A percentile compares a stretch with the other conserved stretches of the same genome.
phyloP scores from a whole-genome alignment of 1,140 invertebrate genomes.

The Zaprionus taronus region DNA sequence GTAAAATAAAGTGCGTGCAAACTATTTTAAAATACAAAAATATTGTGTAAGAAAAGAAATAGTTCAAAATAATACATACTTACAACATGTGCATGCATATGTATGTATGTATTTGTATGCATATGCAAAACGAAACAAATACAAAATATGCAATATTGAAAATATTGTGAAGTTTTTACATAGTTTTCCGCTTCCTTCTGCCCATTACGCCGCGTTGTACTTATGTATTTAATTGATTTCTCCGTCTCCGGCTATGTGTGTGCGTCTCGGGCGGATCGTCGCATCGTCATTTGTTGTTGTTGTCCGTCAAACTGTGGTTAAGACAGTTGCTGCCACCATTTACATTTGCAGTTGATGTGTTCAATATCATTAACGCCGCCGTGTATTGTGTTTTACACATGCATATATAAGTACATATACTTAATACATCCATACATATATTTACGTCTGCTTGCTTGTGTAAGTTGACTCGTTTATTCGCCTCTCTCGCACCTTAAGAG shows the following conservation, averaged over 20 bases:
- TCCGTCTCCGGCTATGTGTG: slow-evolving; percentile 54
- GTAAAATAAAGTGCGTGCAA: slow-evolving; percentile 63
- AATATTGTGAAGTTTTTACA: slow-evolving; percentile 60
- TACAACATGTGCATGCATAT: slow-evolving; percentile 13
- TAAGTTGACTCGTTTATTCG: slow-evolving; percentile 50
- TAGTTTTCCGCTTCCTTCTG: slow-evolving; percentile 63
- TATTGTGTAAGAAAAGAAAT: slow-evolving; percentile 72
- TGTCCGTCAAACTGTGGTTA: slow-evolving; percentile 28
- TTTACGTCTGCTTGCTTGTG: slow-evolving; percentile 42
- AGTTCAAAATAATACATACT: slow-evolving; percentile 38
- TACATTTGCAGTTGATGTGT: slow-evolving; percentile 45
- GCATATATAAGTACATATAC: slow-evolving; percentile 31
- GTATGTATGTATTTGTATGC: slow-evolving; percentile 23
- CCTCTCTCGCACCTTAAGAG: slow-evolving; percentile 23
- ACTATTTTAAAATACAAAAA: slow-evolving; percentile 63
- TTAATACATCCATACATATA: slow-evolving; percentile 29
- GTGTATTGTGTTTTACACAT: slow-evolving; percentile 54
- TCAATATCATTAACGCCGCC: slow-evolving; percentile 53
- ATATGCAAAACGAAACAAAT: slow-evolving; percentile 48
- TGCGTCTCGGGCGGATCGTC: slow-evolving; percentile 45
- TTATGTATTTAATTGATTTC: slow-evolving; percentile 74
- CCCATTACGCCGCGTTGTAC: slow-evolving; percentile 36
- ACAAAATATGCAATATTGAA: slow-evolving; percentile 63
- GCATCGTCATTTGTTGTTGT: slow-evolving; percentile 36
- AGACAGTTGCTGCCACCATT: slow-evolving; percentile 49